Evolutionary conservation across 1,140 invertebrate genomes (phyloP).

Genomic region (Tenebrio molitor): DNA sequence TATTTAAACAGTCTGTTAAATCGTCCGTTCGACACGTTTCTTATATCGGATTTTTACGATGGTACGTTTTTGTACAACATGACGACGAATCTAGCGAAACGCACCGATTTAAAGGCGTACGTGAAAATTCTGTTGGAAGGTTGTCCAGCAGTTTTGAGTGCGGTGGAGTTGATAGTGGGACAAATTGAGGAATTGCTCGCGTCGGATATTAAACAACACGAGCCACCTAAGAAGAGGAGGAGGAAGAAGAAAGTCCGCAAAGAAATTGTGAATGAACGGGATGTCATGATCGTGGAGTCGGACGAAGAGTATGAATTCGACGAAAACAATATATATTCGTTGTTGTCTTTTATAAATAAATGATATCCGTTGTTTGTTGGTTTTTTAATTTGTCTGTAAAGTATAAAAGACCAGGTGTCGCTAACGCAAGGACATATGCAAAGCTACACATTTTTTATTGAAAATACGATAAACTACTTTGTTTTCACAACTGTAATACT

Average conservation of each 20-base stretch:
- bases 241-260: slow-evolving; percentile 45
- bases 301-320: slow-evolving; percentile 47
- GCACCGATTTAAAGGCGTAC: slow-evolving; percentile 54
- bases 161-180: slow-evolving; percentile 47
- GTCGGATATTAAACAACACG: background rate
- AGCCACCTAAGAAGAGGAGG: slow-evolving; percentile 4
- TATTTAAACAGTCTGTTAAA: slow-evolving; percentile 77
- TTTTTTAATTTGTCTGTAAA: too few relatives aligned
- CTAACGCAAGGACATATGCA: too few relatives aligned
- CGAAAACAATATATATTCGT: slow-evolving; percentile 57
- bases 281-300: background rate
- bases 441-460: too few relatives aligned
- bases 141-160: slow-evolving; percentile 45
- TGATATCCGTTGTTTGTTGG: background rate
- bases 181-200: slow-evolving; percentile 17
- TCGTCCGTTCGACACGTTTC: slow-evolving; percentile 69
- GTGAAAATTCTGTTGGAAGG: slow-evolving; percentile 50
- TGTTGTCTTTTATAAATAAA: slow-evolving; percentile 48
- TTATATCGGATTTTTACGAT: slow-evolving; percentile 74
- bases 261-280: background rate
- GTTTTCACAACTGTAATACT: too few relatives aligned
- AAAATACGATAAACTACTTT: too few relatives aligned
- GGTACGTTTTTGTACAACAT: slow-evolving; percentile 83
- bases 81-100: slow-evolving; percentile 56
- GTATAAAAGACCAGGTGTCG: too few relatives aligned